A percentile compares a stretch with the other conserved stretches of the same genome.
These are phyloP conservation scores for Sarotherodon lohbergeri DNA, from an alignment of 2,113 vertebrate species.

Conservation along the genomic window DNA sequence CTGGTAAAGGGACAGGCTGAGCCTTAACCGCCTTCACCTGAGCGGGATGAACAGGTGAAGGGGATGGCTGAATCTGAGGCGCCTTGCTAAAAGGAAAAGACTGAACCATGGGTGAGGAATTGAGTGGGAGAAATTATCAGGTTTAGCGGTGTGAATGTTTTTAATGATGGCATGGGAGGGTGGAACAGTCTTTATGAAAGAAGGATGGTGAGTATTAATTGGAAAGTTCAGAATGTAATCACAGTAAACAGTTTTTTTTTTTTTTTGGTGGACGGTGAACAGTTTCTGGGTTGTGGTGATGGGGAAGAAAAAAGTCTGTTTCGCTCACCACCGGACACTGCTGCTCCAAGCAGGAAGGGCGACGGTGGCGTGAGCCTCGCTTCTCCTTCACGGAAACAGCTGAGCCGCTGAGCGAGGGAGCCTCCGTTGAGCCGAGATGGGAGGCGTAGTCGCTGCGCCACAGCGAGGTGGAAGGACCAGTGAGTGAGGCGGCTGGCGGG, in stretches of 20 bases:
- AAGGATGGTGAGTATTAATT: background rate
- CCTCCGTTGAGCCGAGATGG: background rate
- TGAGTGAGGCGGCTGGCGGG: background rate
- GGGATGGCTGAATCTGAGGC: background rate
- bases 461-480: background rate
- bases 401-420: background rate
- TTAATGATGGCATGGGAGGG: background rate
- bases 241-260: background rate
- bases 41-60: background rate
- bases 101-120: no score
- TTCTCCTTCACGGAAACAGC: background rate
- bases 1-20: background rate
- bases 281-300: background rate
- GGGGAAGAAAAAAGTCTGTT: no score
- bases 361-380: background rate
- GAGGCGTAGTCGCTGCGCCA: accelerated
- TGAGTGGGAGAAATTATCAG: background rate
- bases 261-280: background rate
- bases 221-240: background rate
- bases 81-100: background rate
- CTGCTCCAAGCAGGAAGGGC: background rate
- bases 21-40: background rate
- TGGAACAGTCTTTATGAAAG: background rate
- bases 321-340: no score
- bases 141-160: background rate